Base-by-base conservation (phyloP, 2,888 invertebrate genomes). In the Tetragonisca angustula region DNA sequence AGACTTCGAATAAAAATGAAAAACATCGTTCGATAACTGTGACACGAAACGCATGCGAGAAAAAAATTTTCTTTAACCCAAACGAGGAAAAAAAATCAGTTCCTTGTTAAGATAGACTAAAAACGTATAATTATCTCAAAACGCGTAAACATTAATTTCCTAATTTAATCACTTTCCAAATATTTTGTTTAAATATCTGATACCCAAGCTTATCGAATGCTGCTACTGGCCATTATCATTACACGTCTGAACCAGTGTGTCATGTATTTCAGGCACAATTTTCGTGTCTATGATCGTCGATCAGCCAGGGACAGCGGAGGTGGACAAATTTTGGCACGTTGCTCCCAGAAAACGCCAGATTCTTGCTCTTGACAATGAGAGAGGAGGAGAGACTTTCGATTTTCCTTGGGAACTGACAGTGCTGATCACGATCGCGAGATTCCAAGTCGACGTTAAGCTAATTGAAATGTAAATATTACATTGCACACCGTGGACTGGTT, bases 321-420 rank as follows among this genome's bases (percentile, higher is more conserved):
- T 36, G 78, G 76, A 79, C 49, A n/a, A 71, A 84, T 80, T 73
- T 87, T 81, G 86, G 75, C 79, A 79, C 70, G 67, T n/a, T 56
- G 4, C 65, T 27, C 68, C 61, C 75, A 75, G 78, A 62, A 77
- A 80, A 78, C 50, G 68, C 54, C 54, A 65, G 59, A 49, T 56
- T 50, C 68, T 62, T 54, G 70, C 13, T 75, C 72, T 67, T 67
- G 52, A 69, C 70, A 64, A 43, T 32, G 65, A 43, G 36, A 36
- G 36, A 36, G 43, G 3, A 3, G 3, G 32, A 50, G 72, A 70
- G 9, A 61, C 69, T 62, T 79, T 75, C 79, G 49, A 77, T 79
- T 54, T 27, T 52, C 43, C 61, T 13, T 32, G 36, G 21, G 43
- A 54, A 61, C 71, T 68, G 61, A 67, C 54, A 32, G 54, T 27